Conservation (phyloP, 2,113 vertebrate genomes). For the Gavia stellata region DNA sequence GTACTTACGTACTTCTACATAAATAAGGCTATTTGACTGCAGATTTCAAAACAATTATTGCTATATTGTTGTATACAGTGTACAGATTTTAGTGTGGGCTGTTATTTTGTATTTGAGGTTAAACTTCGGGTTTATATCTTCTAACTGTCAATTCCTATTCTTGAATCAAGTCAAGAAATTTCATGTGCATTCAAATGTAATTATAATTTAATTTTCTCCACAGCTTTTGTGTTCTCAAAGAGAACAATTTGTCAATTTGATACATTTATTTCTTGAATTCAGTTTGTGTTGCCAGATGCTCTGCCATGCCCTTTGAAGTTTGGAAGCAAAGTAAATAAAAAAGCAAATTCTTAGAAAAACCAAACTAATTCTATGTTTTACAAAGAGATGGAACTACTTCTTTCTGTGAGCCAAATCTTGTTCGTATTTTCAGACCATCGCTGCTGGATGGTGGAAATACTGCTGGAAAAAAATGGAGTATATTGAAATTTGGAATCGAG, state of each 20-base stretch:
- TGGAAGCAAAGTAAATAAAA: not conserved
- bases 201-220: not conserved
- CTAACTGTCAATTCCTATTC: not conserved
- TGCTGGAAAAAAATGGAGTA: not conserved
- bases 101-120: not conserved
- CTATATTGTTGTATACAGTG: not conserved
- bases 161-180: not conserved
- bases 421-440: not conserved
- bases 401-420: not conserved
- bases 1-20: not conserved
- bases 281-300: not conserved
- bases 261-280: not conserved
- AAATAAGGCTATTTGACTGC: not conserved
- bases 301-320: not conserved
- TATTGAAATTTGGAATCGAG: not conserved
- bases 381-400: not conserved
- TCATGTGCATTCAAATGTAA: not conserved
- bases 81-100: not conserved
- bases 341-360: not conserved
- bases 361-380: not conserved
- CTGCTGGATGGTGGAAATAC: not conserved
- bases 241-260: not conserved
- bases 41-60: not conserved
- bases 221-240: not conserved
- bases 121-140: not conserved